Percentiles rank a stretch among this genome's conserved stretches.
These are phyloP conservation scores for Steinernema hermaphroditum DNA, from an alignment of 2,888 invertebrate genomes.

Conservation along the genomic window DNA sequence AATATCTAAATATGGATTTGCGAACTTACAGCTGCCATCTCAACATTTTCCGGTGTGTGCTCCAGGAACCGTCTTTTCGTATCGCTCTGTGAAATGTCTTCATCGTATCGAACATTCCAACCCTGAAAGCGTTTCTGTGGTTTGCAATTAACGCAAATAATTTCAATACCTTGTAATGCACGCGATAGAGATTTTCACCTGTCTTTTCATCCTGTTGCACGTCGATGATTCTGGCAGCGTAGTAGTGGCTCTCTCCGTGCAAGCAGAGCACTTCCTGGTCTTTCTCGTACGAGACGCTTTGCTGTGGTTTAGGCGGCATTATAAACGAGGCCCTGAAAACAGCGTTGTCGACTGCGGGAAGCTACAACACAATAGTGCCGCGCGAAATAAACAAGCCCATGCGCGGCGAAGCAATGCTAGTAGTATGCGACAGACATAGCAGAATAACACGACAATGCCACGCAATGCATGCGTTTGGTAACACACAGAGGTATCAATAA, in stretches of 20 bases:
- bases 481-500: too few relatives aligned
- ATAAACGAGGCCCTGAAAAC: too few relatives aligned
- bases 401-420: too few relatives aligned
- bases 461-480: too few relatives aligned
- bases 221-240: conserved; percentile 3
- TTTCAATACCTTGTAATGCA: conserved; percentile 8
- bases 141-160: neutral
- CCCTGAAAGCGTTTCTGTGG: conserved; percentile 24
- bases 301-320: conserved; percentile 5
- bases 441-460: too few relatives aligned
- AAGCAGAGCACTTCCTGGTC: conserved; percentile 18
- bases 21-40: conserved; percentile 21
- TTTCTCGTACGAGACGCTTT: neutral
- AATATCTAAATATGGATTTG: neutral
- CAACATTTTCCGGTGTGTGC: conserved; percentile 32
- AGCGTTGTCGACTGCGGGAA: too few relatives aligned
- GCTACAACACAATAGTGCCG: too few relatives aligned
- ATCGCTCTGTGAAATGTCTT: conserved; percentile 30
- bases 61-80: conserved; percentile 29
- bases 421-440: too few relatives aligned
- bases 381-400: too few relatives aligned
- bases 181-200: conserved; percentile 1
- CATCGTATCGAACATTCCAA: conserved; percentile 38
- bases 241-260: conserved; percentile 8
- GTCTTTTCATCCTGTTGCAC: neutral